Base-by-base conservation (phyloP, 2,113 vertebrate species). In the Osmerus mordax region DNA sequence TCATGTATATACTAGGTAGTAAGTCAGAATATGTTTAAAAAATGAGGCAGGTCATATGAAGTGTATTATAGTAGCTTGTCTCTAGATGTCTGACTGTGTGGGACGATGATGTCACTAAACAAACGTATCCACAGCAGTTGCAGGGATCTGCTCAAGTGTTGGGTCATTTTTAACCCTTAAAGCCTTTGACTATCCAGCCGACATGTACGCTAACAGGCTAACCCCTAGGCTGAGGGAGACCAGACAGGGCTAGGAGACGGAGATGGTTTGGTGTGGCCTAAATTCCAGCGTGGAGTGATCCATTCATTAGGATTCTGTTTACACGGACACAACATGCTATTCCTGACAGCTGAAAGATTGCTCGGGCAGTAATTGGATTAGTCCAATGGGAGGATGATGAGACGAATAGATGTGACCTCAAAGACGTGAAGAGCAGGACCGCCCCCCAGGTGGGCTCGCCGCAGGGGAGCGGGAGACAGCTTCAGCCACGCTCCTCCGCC, bases 51-150 rank as follows among this genome's bases (percentile, higher is more conserved):
- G 85, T 81, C 87, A 84, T 86, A 88, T 67, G 78, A 53, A 69
- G 64, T 77, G 72, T 74, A 68, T 47, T 29, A 29, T n/a, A 28
- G 86, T 81, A 84, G 84, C 72, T 79, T 83, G 81, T 86, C 78
- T 74, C 74, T 25, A 75, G 81, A 81, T 83, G 75, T 81, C 80
- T 80, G 81, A 83, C 84, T 88, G 83, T 86, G 81, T 89, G 87
- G 86, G 88, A 88, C 87, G 86, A 88, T 91, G 91, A 89, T 92
- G 90, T 90, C 90, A 90, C 82, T 87, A 83, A 86, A 87, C 86
- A 67, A 87, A 87, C 81, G 83, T 90, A 86, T 87, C 86, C 85
- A 88, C 86, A 88, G 86, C 81, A 89, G 88, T 80, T 79, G 79
- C 86, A 87, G 82, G 84, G 32, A 81, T 84, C 78, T 68, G 54